These are phyloP conservation scores for Drosophila tani DNA, from an alignment of 1,140 invertebrate genomes.

Conservation along the genomic window DNA sequence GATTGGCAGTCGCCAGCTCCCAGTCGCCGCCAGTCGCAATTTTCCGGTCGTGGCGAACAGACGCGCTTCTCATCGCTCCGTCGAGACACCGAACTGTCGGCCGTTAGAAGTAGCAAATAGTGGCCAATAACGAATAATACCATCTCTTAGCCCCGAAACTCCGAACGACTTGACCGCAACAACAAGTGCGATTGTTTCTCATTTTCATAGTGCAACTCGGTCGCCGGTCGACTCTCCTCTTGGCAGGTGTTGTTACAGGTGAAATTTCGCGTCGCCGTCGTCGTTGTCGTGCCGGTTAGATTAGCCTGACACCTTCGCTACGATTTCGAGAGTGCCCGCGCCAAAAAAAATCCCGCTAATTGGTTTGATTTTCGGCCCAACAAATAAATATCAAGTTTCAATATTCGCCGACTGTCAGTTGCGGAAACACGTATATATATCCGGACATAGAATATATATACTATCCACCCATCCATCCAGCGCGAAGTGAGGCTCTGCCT, in stretches of 20 bases:
- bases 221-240: constrained; percentile 12
- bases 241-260: constrained; percentile 32
- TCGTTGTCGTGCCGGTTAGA: constrained; percentile 33
- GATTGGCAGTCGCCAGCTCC: constrained; percentile 32
- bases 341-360: constrained; percentile 62
- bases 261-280: constrained; percentile 22
- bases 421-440: constrained; percentile 39
- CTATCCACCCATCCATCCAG: constrained; percentile 25
- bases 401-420: constrained; percentile 53
- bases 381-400: constrained; percentile 72
- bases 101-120: constrained; percentile 35
- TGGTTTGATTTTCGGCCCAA: constrained; percentile 61
- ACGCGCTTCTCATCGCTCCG: constrained; percentile 58
- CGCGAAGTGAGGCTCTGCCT: constrained; percentile 21
- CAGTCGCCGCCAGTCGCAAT: constrained; percentile 64
- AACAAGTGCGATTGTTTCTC: constrained; percentile 36
- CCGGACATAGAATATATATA: constrained; percentile 26
- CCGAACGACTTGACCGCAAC: constrained; percentile 24
- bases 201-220: constrained; percentile 17
- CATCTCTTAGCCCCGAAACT: constrained; percentile 15
- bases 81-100: constrained; percentile 16
- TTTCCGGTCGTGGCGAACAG: constrained; percentile 69
- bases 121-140: constrained; percentile 31
- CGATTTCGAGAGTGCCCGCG: constrained; percentile 15
- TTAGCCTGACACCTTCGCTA: constrained; percentile 32